phyloP scores from a whole-genome alignment of 2,888 invertebrate species.

The Hypselothyrea guttata region DNA sequence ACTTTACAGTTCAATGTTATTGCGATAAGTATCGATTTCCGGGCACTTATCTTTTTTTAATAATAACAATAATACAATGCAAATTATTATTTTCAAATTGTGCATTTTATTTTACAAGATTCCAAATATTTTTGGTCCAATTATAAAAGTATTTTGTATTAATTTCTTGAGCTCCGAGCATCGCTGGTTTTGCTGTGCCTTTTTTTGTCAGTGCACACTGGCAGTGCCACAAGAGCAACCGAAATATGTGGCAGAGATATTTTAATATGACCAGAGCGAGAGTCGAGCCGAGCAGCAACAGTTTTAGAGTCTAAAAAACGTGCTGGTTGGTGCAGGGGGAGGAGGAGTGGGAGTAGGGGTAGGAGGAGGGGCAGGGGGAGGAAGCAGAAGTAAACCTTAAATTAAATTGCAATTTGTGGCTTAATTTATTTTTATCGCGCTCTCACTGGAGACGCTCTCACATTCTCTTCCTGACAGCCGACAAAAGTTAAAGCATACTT shows the following conservation, averaged over 20 bases:
- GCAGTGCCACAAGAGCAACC: conserved; percentile 33
- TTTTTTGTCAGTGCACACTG: conserved; percentile 38
- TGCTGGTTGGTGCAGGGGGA: neutral
- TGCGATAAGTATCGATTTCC: too few relatives aligned
- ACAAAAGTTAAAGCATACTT: conserved; percentile 59
- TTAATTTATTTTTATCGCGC: conserved; percentile 73
- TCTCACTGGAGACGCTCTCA: neutral
- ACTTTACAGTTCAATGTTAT: too few relatives aligned
- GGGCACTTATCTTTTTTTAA: too few relatives aligned
- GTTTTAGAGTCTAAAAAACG: too few relatives aligned
- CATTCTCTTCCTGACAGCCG: conserved; percentile 1
- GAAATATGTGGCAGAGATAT: conserved; percentile 74
- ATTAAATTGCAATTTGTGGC: conserved; percentile 76
- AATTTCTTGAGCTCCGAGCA: too few relatives aligned
- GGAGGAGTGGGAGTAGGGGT: neutral
- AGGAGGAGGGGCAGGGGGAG: neutral
- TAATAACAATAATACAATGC: too few relatives aligned
- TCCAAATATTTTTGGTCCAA: too few relatives aligned
- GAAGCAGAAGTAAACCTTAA: conserved; percentile 66
- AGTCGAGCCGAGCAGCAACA: neutral
- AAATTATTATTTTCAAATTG: too few relatives aligned
- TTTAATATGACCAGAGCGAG: conserved; percentile 64
- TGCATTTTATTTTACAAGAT: too few relatives aligned
- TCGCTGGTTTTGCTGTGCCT: too few relatives aligned
- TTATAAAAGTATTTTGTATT: too few relatives aligned